Percentiles rank a stretch among this genome's conserved stretches.
Evolutionary conservation across 1,140 invertebrate species (phyloP).

Genomic region (Drosophila nebulosa): DNA sequence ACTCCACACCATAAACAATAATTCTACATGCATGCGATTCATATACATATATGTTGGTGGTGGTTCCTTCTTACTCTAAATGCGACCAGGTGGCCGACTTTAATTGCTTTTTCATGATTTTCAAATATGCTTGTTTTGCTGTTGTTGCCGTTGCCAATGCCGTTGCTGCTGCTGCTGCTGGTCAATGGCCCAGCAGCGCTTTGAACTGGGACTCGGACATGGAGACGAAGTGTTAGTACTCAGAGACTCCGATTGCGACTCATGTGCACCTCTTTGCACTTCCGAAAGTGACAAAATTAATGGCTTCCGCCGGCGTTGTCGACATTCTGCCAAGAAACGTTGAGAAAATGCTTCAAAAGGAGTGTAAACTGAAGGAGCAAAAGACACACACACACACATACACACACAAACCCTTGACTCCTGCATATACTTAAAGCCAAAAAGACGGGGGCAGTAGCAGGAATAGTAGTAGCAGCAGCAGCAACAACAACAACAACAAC

Average conservation of each 20-base stretch:
- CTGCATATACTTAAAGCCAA: neutral
- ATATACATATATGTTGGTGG: too few species aligned
- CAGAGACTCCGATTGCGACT: conserved; percentile 17
- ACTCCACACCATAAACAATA: too few species aligned
- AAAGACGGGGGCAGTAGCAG: neutral
- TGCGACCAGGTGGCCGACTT: conserved; percentile 52
- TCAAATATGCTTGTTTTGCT: conserved; percentile 27
- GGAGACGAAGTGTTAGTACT: neutral
- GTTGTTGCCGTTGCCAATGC: neutral
- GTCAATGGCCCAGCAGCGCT: conserved; percentile 30
- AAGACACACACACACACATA: conserved; percentile 5
- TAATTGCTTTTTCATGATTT: conserved; percentile 74
- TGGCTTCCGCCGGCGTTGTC: conserved; percentile 69
- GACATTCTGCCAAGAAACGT: conserved; percentile 64
- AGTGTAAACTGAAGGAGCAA: conserved; percentile 37
- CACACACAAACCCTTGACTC: conserved; percentile 18
- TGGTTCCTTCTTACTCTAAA: too few species aligned
- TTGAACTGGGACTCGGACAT: neutral
- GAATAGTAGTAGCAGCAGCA: neutral
- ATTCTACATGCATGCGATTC: neutral
- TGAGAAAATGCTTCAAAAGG: conserved; percentile 57
- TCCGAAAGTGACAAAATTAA: conserved; percentile 79
- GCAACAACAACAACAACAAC: neutral
- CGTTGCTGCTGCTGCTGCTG: conserved; percentile 7
- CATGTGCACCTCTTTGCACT: conserved; percentile 51